phyloP scores from a whole-genome alignment of 2,797 vertebrate genomes.

The Enteromius anoplus region DNA sequence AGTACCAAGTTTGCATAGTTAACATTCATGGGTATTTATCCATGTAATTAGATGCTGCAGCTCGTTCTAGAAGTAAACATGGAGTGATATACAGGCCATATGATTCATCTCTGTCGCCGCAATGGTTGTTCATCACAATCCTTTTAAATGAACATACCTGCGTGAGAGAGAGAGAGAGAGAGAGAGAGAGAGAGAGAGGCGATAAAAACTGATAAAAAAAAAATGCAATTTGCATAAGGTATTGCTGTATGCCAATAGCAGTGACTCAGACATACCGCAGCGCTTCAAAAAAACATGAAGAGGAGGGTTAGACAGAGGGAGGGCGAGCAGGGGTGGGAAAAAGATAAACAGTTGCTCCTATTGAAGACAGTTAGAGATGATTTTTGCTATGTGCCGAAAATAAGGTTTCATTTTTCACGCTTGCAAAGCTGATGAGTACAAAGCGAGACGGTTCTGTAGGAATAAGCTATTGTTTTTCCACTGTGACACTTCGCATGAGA shows the following conservation, averaged over 20 bases:
- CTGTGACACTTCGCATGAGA: slow-evolving; percentile 29
- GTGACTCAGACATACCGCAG: slow-evolving; percentile 71
- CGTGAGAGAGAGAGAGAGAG: slow-evolving; percentile 9
- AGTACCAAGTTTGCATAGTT: slow-evolving; percentile 5
- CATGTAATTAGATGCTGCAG: slow-evolving; percentile 53
- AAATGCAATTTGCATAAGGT: slow-evolving; percentile 73
- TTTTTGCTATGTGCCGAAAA: slow-evolving; percentile 60
- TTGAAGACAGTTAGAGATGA: slow-evolving; percentile 27
- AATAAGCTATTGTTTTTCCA: slow-evolving; percentile 28
- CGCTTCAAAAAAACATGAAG: slow-evolving; percentile 68
- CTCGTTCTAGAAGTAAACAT: slow-evolving; percentile 55
- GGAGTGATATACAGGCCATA: slow-evolving; percentile 69
- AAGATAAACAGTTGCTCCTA: slow-evolving; percentile 49
- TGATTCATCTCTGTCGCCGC: slow-evolving; percentile 62
- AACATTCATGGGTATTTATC: slow-evolving; percentile 42
- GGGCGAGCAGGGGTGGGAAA: slow-evolving; percentile 49
- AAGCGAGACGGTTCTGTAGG: slow-evolving; percentile 48
- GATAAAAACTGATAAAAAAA: slow-evolving; percentile 40
- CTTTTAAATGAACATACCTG: slow-evolving; percentile 60
- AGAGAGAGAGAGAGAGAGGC: slow-evolving; percentile 33
- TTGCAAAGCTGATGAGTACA: slow-evolving; percentile 54
- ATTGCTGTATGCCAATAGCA: slow-evolving; percentile 74
- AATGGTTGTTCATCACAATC: slow-evolving; percentile 55
- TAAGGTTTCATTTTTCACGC: slow-evolving; percentile 62
- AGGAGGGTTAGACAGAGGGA: slow-evolving; percentile 62